Percentiles rank a stretch among this genome's conserved stretches.
These are phyloP conservation scores for Drosophila tropicalis DNA, from an alignment of 1,140 invertebrate species.

Conservation along the genomic window DNA sequence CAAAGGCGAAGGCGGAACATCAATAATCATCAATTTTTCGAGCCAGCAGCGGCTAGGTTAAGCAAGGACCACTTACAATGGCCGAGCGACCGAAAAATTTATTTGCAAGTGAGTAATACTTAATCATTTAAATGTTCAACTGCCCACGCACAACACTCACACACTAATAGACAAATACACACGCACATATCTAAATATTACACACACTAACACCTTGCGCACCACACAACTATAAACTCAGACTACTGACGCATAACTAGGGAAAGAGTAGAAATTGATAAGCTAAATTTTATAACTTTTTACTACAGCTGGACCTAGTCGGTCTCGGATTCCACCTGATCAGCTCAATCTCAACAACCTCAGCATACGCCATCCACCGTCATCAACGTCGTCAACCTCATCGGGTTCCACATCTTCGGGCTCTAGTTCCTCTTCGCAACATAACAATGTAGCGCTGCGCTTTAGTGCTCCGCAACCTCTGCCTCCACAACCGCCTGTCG, in stretches of 20 bases:
- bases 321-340: conserved; percentile 71
- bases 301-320: conserved; percentile 64
- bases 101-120: conserved; percentile 76
- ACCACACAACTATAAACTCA: conserved; percentile 18
- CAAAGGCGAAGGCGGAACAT: conserved; percentile 39
- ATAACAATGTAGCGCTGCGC: conserved; percentile 65
- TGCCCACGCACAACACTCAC: conserved; percentile 49
- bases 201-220: conserved; percentile 23
- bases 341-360: conserved; percentile 78
- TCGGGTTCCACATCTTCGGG: conserved; percentile 79
- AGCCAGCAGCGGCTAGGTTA: conserved; percentile 12
- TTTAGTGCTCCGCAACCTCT: conserved; percentile 55
- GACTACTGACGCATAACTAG: conserved; percentile 56
- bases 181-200: conserved; percentile 11
- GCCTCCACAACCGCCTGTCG: conserved; percentile 35
- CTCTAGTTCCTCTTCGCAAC: conserved; percentile 78
- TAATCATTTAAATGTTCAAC: conserved; percentile 10
- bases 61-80: conserved; percentile 47
- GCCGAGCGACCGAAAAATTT: conserved; percentile 80
- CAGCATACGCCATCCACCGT: conserved; percentile 74
- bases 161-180: conserved; percentile 25
- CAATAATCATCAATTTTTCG: conserved; percentile 34
- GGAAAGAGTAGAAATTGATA: conserved; percentile 40
- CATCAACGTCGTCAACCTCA: conserved; percentile 78
- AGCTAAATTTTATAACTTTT: conserved; percentile 27